Percentiles rank a stretch among this genome's conserved stretches.
Conservation (phyloP, 2,113 vertebrate genomes). For the Leiothrix lutea region DNA sequence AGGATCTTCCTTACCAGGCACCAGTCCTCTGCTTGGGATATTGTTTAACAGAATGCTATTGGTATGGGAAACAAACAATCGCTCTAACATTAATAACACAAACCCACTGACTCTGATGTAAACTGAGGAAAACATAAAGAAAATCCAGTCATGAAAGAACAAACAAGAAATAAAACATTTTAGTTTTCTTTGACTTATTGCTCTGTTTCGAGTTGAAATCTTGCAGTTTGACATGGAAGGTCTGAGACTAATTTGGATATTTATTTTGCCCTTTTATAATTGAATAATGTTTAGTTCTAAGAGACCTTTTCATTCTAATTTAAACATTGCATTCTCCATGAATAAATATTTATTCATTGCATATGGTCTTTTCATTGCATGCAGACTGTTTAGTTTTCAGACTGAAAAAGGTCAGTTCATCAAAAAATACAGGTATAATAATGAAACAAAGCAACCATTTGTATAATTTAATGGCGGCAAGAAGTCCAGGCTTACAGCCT, state of each 20-base stretch:
- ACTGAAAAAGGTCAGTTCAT: background rate
- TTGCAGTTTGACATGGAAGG: background rate
- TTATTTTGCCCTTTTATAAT: conserved; percentile 28
- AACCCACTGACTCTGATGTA: background rate
- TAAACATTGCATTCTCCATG: conserved; percentile 21
- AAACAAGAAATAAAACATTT: background rate
- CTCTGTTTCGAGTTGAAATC: background rate
- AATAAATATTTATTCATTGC: conserved; percentile 51
- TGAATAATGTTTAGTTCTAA: conserved; percentile 33
- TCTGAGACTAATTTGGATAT: conserved; percentile 16
- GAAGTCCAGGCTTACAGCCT: background rate
- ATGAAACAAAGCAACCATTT: background rate
- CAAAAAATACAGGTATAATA: background rate
- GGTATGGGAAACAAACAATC: background rate
- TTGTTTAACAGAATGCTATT: background rate
- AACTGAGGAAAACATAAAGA: background rate
- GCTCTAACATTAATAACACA: background rate
- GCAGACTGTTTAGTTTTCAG: conserved; percentile 1
- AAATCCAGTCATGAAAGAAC: background rate
- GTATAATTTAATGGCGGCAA: background rate
- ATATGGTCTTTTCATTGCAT: conserved; percentile 17
- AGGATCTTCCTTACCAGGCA: background rate
- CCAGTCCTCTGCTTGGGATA: background rate
- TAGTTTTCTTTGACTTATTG: background rate
- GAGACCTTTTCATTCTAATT: conserved; percentile 16